Evolutionary conservation across 2,797 vertebrate species (phyloP).

Genomic region (Intellagama lesueurii): DNA sequence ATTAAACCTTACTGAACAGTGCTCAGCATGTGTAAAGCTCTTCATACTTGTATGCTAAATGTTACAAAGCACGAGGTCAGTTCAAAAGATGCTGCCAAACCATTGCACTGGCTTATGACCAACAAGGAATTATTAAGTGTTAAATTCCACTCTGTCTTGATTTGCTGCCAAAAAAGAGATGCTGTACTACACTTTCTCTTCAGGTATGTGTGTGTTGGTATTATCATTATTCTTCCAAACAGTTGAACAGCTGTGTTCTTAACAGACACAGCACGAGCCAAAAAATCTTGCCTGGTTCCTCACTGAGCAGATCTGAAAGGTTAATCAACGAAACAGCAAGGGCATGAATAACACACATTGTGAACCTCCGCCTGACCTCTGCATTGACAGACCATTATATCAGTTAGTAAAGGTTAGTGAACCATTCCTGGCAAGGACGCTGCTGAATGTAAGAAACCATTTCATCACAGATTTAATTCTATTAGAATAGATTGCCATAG

Average conservation of each 20-base stretch:
- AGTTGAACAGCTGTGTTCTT: conserved; percentile 72
- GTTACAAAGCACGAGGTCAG: conserved; percentile 37
- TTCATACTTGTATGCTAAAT: neutral
- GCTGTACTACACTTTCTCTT: conserved; percentile 78
- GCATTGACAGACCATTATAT: neutral
- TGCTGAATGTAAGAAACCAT: neutral
- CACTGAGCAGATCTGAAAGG: conserved; percentile 67
- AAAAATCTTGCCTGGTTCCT: conserved; percentile 75
- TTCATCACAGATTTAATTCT: neutral
- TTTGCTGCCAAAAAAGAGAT: conserved; percentile 73
- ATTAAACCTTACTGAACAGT: neutral
- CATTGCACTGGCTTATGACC: conserved; percentile 42
- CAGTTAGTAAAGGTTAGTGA: neutral
- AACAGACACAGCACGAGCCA: conserved; percentile 79
- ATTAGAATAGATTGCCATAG: conserved; percentile 31
- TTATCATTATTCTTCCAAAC: conserved; percentile 37
- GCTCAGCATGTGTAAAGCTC: neutral
- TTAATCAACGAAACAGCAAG: conserved; percentile 57
- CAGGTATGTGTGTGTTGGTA: conserved; percentile 68
- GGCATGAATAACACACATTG: conserved; percentile 50
- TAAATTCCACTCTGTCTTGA: conserved; percentile 51
- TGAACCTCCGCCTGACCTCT: conserved; percentile 41
- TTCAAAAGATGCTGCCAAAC: conserved; percentile 49
- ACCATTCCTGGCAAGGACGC: neutral
- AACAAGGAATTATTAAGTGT: conserved; percentile 54